phyloP scores from a whole-genome alignment of 2,113 vertebrate genomes.

The Pholis gunnellus region DNA sequence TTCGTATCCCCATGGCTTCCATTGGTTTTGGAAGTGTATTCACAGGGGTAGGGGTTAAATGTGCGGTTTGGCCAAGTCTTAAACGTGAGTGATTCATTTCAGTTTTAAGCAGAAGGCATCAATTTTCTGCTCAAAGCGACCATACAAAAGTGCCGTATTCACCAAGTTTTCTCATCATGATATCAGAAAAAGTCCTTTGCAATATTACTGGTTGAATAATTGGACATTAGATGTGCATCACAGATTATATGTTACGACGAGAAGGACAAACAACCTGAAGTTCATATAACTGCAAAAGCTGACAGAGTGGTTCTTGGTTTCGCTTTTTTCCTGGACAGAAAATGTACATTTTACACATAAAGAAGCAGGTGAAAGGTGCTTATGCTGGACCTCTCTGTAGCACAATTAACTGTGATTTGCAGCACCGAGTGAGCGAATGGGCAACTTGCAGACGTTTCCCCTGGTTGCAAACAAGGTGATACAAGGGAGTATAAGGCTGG shows the following conservation, averaged over 20 bases:
- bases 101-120: slow-evolving; percentile 5
- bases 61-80: slow-evolving; percentile 7
- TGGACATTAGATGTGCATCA: slow-evolving; percentile 14
- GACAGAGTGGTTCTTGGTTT: neutral
- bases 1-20: neutral
- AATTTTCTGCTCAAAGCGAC: neutral
- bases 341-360: slow-evolving; percentile 34
- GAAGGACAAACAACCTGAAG: neutral
- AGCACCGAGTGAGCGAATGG: slow-evolving; percentile 26
- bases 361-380: slow-evolving; percentile 34
- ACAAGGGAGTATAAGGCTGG: neutral
- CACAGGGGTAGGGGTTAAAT: neutral
- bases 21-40: neutral
- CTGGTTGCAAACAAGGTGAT: slow-evolving; percentile 19
- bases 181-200: slow-evolving; percentile 3
- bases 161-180: neutral
- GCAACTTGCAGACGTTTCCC: slow-evolving; percentile 37
- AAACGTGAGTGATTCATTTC: neutral
- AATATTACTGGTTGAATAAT: slow-evolving; percentile 26
- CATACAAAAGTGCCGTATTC: neutral
- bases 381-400: slow-evolving; percentile 9
- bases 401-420: slow-evolving; percentile 59
- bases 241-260: neutral
- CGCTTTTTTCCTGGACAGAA: slow-evolving; percentile 23
- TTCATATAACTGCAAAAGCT: slow-evolving; percentile 3